Evolutionary conservation across 1,140 invertebrate species (phyloP), one percentile per base, ranked within the genome.

Genomic region (Hyposmocoma kahamanoa): DNA sequence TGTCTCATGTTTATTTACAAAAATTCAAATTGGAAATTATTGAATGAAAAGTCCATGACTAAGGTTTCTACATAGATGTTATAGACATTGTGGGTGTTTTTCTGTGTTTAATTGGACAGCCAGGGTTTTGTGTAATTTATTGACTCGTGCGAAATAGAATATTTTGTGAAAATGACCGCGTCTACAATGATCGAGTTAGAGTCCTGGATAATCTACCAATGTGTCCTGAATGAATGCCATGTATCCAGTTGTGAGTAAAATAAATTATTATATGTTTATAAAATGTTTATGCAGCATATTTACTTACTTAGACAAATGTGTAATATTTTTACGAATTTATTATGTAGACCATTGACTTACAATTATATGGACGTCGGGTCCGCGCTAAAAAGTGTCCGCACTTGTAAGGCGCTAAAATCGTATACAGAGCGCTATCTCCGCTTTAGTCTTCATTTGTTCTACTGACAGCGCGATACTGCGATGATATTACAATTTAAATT

Each of bases 201-300:
- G 63, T 88, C 88, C 62, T 90, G 89, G 89, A 77, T 90, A 53
- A 89, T 89, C 64, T 90, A 90, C 67, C 89, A 90, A 59, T 90
- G 87, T 76, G 87, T 90, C 46, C 79, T 87, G 45, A 89, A 88
- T 52, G 88, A 90, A 72, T 90, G 89, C 71, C 88, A 88, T 75
- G 80, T 88, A 13, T 80, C 77, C 67, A 89, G 88, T 59, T 90
- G 89, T 90, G 83, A 84, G 89, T 89, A 10, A n/a, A n/a, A n/a
- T n/a, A n/a, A n/a, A n/a, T n/a, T n/a, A n/a, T n/a, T n/a, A n/a
- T n/a, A n/a, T n/a, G n/a, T n/a, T n/a, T n/a, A n/a, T n/a, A n/a
- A n/a, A n/a, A n/a, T n/a, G n/a, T n/a, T n/a, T n/a, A n/a, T n/a
- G n/a, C n/a, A n/a, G n/a, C n/a, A n/a, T n/a, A n/a, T n/a, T n/a